phyloP scores from a whole-genome alignment of 1,140 invertebrate genomes.

The Bombus waltoni region DNA sequence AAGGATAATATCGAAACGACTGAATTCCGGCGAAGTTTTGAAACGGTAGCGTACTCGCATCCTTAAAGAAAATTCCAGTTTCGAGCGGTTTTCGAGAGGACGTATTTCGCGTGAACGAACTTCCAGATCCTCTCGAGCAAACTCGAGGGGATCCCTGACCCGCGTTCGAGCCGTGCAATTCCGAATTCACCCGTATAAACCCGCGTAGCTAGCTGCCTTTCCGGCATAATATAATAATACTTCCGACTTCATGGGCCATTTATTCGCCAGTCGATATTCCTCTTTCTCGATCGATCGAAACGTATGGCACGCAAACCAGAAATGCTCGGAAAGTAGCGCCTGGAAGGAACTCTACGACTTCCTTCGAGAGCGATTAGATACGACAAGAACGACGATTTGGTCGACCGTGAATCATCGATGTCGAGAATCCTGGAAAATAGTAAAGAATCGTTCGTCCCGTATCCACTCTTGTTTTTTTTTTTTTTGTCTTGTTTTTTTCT shows the following conservation, averaged over 20 bases:
- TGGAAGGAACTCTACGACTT: neutral
- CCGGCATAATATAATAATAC: neutral
- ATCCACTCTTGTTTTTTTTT: neutral
- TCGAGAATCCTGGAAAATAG: neutral
- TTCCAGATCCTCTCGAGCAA: conserved; percentile 29
- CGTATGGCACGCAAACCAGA: neutral
- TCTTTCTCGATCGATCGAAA: neutral
- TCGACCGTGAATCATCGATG: conserved; percentile 12
- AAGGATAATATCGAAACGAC: neutral
- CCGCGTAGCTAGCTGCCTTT: too few relatives aligned
- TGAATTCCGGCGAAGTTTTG: conserved; percentile 1
- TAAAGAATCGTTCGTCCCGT: neutral
- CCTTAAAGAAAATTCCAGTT: conserved; percentile 28
- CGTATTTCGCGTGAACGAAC: conserved; percentile 35
- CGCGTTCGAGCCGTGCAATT: conserved; percentile 21
- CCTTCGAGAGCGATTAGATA: neutral
- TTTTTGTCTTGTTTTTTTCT: neutral
- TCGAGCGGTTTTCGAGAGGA: conserved; percentile 10
- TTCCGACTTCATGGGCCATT: neutral
- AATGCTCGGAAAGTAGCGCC: too few relatives aligned
- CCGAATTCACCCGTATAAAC: neutral
- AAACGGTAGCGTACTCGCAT: neutral
- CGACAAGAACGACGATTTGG: neutral
- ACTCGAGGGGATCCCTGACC: conserved; percentile 17
- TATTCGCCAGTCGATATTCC: neutral